phyloP scores from a whole-genome alignment of 2,888 invertebrate genomes.

The Oxytorus armatus region DNA sequence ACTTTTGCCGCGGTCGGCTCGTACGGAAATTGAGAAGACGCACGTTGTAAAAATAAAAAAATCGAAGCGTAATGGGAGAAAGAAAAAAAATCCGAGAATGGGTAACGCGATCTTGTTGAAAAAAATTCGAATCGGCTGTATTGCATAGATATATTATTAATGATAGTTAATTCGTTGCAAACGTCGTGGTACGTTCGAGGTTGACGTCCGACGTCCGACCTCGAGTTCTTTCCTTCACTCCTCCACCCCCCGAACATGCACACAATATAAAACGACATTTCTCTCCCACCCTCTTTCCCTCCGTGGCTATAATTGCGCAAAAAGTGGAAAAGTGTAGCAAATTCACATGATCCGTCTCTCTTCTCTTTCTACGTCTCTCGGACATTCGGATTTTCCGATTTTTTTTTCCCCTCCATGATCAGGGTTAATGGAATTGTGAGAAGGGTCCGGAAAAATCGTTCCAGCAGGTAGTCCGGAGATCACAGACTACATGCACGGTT shows the following conservation, averaged over 20 bases:
- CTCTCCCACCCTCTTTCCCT: not conserved
- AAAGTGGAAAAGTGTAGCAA: slow-evolving; percentile 73
- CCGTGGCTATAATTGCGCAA: slow-evolving; percentile 68
- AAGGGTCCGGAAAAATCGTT: slow-evolving; percentile 60
- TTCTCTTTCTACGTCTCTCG: slow-evolving; percentile 17
- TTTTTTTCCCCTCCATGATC: slow-evolving; percentile 8
- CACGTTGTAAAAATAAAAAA: slow-evolving; percentile 7
- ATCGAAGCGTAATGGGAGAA: slow-evolving; percentile 13
- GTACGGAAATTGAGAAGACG: slow-evolving; percentile 15
- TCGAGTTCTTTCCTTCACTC: slow-evolving; percentile 56
- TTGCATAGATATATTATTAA: not conserved
- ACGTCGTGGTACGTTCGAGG: slow-evolving; percentile 63
- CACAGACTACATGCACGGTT: no score
- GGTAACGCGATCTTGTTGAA: slow-evolving; percentile 47
- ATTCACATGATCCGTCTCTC: slow-evolving; percentile 50
- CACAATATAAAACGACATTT: slow-evolving; percentile 55
- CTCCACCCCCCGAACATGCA: slow-evolving; percentile 34
- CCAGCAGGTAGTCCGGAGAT: no score
- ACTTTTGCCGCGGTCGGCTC: slow-evolving; percentile 35
- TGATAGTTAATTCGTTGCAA: slow-evolving; percentile 16
- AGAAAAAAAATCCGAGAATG: slow-evolving; percentile 36
- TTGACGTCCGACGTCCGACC: no score
- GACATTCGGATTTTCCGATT: not conserved
- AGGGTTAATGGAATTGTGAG: slow-evolving; percentile 63
- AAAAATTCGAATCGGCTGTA: slow-evolving; percentile 25